These are phyloP conservation scores for Homalodisca vitripennis DNA, from an alignment of 1,140 invertebrate genomes.

Conservation along the genomic window DNA sequence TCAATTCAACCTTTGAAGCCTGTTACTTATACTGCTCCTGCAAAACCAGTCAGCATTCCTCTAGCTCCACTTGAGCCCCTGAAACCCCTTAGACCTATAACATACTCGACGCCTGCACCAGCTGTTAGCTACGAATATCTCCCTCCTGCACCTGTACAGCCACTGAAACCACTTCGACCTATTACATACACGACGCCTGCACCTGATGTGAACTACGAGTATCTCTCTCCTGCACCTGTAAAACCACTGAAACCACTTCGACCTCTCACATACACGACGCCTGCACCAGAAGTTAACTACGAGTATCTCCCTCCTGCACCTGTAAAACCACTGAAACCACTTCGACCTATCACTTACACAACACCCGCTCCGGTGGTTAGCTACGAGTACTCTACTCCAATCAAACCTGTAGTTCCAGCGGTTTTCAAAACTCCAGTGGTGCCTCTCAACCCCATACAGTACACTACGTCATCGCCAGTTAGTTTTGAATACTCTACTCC, in stretches of 20 bases:
- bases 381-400: slow-evolving; percentile 21
- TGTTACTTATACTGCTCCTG: slow-evolving; percentile 34
- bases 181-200: slow-evolving; percentile 31
- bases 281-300: slow-evolving; percentile 17
- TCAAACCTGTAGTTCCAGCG: slow-evolving; percentile 26
- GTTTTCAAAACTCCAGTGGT: slow-evolving; percentile 20
- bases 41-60: background rate
- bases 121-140: slow-evolving; percentile 32
- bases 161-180: slow-evolving; percentile 33
- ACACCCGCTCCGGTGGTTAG: slow-evolving; percentile 31
- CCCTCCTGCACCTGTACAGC: slow-evolving; percentile 18
- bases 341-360: slow-evolving; percentile 29
- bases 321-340: slow-evolving; percentile 26
- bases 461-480: slow-evolving; percentile 9
- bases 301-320: slow-evolving; percentile 5
- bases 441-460: slow-evolving; percentile 24
- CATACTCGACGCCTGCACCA: slow-evolving; percentile 23
- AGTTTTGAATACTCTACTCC: slow-evolving; percentile 14
- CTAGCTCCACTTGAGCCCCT: background rate
- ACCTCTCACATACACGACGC: slow-evolving; percentile 15
- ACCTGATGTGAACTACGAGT: slow-evolving; percentile 30
- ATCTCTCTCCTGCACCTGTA: slow-evolving; percentile 11
- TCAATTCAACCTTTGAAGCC: slow-evolving; percentile 26
- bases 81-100: background rate
- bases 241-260: slow-evolving; percentile 20